Evolutionary conservation across 2,888 invertebrate genomes (phyloP).

Genomic region (Conistra vaccinii): DNA sequence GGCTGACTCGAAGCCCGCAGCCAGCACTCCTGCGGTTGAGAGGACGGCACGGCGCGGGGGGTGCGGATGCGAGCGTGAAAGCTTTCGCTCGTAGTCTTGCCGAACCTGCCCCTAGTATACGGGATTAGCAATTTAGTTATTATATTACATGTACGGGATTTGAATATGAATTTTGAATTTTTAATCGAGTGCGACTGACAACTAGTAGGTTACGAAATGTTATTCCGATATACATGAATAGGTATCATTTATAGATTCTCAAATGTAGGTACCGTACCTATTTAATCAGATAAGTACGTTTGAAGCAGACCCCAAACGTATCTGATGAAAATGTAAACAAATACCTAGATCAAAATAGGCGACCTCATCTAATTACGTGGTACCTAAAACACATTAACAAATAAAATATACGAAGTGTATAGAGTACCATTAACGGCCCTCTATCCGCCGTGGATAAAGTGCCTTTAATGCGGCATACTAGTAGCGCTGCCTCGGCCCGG

Average conservation of each 20-base stretch:
- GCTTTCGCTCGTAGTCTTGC: constrained; percentile 70
- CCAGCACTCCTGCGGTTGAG: constrained; percentile 80
- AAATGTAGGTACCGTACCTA: background rate
- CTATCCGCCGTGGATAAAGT: too few relatives aligned
- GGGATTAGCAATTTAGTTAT: constrained; percentile 63
- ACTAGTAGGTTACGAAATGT: background rate
- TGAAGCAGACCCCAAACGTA: background rate
- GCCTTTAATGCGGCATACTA: too few relatives aligned
- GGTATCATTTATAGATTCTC: background rate
- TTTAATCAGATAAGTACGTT: too few relatives aligned
- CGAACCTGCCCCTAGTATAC: constrained; percentile 53
- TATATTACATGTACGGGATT: too few relatives aligned
- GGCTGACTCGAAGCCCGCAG: constrained; percentile 84
- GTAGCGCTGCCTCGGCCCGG: too few relatives aligned
- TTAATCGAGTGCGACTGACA: background rate
- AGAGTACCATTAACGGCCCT: too few relatives aligned
- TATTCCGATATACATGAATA: background rate
- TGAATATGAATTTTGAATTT: too few relatives aligned
- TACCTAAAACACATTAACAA: too few relatives aligned
- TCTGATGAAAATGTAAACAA: background rate
- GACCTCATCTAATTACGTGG: too few relatives aligned
- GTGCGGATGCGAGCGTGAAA: constrained; percentile 77
- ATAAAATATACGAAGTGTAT: too few relatives aligned
- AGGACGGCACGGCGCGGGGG: constrained; percentile 75
- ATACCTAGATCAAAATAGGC: too few relatives aligned